Percentiles rank a stretch among this genome's conserved stretches.
phyloP scores from a whole-genome alignment of 2,888 invertebrate genomes.

The Coenonympha arcania region DNA sequence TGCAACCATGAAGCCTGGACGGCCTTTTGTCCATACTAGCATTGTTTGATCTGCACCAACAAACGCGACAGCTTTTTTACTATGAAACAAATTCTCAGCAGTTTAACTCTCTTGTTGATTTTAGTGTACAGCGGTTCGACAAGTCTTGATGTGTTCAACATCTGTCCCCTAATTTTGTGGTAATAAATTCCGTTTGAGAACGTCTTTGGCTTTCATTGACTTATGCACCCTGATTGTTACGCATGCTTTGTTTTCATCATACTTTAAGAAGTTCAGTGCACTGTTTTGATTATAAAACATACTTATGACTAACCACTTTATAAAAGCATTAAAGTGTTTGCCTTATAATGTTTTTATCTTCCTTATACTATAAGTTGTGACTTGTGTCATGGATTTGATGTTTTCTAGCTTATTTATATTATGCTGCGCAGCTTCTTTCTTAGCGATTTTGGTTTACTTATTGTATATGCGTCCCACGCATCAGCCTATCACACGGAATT shows the following conservation, averaged over 20 bases:
- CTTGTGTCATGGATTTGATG: neutral
- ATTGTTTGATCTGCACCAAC: slow-evolving; percentile 62
- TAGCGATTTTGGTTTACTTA: no score
- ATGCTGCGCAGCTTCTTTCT: no score
- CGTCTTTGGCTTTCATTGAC: neutral
- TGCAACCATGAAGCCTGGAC: slow-evolving; percentile 51
- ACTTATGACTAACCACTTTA: neutral
- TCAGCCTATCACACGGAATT: no score
- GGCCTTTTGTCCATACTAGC: slow-evolving; percentile 57
- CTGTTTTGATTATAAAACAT: neutral
- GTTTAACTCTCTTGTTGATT: slow-evolving; percentile 30
- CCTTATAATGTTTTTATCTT: no score
- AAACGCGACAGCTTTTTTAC: slow-evolving; percentile 32
- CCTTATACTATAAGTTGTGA: neutral
- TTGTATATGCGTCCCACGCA: no score
- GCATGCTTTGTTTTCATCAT: neutral
- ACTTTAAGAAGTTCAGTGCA: neutral
- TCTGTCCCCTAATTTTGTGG: neutral
- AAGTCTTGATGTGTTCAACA: neutral
- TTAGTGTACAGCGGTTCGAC: slow-evolving; percentile 2
- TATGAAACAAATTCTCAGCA: slow-evolving; percentile 37
- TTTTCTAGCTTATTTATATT: no score
- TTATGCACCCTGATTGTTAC: neutral
- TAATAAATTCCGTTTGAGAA: neutral
- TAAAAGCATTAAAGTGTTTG: neutral